Percentiles rank a stretch among this genome's conserved stretches.
Evolutionary conservation across 92 coral and sea anemone species (phyloP).

Genomic region (Palythoa heliodiscus): DNA sequence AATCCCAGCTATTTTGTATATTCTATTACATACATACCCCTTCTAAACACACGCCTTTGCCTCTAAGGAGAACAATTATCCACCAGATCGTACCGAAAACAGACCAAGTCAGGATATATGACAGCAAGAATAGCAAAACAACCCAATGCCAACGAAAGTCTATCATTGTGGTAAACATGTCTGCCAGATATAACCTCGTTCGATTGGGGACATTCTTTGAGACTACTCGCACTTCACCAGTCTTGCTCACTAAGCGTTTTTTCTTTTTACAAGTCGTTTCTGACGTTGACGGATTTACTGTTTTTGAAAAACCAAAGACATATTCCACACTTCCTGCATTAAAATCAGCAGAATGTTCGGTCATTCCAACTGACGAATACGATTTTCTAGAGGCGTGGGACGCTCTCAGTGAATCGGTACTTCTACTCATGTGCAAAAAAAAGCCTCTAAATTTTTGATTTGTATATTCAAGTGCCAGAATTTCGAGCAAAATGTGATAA

Average conservation of each 20-base stretch:
- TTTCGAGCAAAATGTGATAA: background rate
- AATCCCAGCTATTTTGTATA: background rate
- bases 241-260: slow-evolving; percentile 75
- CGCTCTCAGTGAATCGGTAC: slow-evolving; percentile 5
- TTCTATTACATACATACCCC: slow-evolving; percentile 60
- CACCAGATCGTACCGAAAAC: slow-evolving; percentile 88
- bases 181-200: slow-evolving; percentile 75
- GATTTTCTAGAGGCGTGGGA: slow-evolving; percentile 21
- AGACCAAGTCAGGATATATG: slow-evolving; percentile 86
- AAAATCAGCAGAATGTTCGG: background rate
- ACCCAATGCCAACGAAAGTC: slow-evolving; percentile 91
- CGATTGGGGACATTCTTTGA: slow-evolving; percentile 75
- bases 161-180: slow-evolving; percentile 85
- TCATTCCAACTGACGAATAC: background rate
- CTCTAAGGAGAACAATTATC: slow-evolving; percentile 73
- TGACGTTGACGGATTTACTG: background rate
- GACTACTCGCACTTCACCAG: slow-evolving; percentile 68
- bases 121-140: slow-evolving; percentile 65
- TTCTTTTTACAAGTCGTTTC: background rate
- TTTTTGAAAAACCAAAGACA: background rate
- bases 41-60: slow-evolving; percentile 73
- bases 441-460: background rate
- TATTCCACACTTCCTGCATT: slow-evolving; percentile 11
- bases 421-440: background rate
- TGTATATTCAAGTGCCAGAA: background rate